Conservation (phyloP, 37 sponge, comb jelly and placozoan genomes). For the Spongilla lacustris region DNA sequence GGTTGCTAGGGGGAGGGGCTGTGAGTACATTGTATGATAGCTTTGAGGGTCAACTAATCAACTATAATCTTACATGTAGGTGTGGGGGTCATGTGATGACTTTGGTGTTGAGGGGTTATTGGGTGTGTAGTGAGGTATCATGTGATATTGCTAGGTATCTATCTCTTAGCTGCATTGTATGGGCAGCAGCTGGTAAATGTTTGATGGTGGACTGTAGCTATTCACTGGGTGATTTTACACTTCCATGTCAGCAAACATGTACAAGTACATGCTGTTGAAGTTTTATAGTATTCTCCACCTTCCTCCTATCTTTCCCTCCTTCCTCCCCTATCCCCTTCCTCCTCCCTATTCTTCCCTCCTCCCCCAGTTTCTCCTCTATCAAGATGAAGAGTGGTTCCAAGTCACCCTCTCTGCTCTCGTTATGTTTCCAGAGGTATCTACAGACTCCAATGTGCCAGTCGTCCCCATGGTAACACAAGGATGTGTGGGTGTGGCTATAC, state of each 20-base stretch:
- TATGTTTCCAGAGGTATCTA: neutral
- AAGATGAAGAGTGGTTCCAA: slow-evolving; percentile 3
- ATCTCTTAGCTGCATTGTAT: too few species aligned
- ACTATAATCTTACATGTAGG: too few species aligned
- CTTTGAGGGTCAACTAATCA: too few species aligned
- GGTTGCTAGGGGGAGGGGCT: too few species aligned
- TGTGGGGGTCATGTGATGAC: too few species aligned
- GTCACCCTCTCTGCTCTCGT: neutral
- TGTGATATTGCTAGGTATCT: too few species aligned
- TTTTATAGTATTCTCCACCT: neutral
- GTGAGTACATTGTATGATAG: too few species aligned
- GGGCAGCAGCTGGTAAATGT: neutral
- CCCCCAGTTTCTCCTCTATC: neutral
- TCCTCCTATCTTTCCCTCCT: neutral
- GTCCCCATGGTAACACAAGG: neutral
- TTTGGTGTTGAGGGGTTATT: too few species aligned
- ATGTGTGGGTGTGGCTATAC: neutral
- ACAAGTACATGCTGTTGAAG: neutral
- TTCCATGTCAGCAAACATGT: too few species aligned
- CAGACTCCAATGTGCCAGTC: too few species aligned
- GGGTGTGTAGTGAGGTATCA: too few species aligned
- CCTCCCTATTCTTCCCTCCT: neutral
- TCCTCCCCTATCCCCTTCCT: neutral
- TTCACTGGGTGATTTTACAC: too few species aligned
- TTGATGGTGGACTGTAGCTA: neutral